Percentiles rank a stretch among this genome's conserved stretches.
Conservation (phyloP, 1,140 invertebrate species). For the Armadillidium nasatum region DNA sequence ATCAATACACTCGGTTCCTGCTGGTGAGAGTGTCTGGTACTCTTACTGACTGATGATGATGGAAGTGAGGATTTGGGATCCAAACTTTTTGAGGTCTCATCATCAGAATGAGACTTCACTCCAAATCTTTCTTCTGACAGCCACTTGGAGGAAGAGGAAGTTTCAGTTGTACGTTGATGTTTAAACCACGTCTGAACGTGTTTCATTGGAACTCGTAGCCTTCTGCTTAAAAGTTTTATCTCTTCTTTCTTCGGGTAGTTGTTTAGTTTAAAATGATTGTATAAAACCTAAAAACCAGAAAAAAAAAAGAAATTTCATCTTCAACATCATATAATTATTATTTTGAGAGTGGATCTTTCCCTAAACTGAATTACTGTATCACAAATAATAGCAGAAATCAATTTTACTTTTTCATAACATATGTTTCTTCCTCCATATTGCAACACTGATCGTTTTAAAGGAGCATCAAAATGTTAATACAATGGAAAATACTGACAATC, state of each 20-base stretch:
- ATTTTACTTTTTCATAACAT: too few relatives aligned
- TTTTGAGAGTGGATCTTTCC: too few relatives aligned
- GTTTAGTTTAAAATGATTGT: not conserved
- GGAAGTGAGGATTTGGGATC: not conserved
- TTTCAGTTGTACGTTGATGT: not conserved
- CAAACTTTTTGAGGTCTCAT: not conserved
- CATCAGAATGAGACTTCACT: not conserved
- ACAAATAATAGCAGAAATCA: too few relatives aligned
- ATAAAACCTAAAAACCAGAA: not conserved
- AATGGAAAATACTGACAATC: too few relatives aligned
- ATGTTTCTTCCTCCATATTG: too few relatives aligned
- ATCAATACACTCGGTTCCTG: not conserved
- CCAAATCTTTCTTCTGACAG: not conserved
- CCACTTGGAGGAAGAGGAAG: not conserved
- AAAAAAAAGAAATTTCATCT: not conserved
- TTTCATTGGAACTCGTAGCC: not conserved
- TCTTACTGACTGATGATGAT: not conserved
- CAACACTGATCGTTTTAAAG: too few relatives aligned
- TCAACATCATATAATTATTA: too few relatives aligned
- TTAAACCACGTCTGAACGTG: constrained; percentile 7
- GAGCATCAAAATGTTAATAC: too few relatives aligned
- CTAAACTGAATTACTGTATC: too few relatives aligned
- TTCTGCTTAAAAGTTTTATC: not conserved
- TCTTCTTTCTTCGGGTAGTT: constrained; percentile 2
- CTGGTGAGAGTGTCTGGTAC: not conserved